These are phyloP conservation scores for Cecropterus lyciades DNA, from an alignment of 1,140 invertebrate genomes.

Conservation along the genomic window DNA sequence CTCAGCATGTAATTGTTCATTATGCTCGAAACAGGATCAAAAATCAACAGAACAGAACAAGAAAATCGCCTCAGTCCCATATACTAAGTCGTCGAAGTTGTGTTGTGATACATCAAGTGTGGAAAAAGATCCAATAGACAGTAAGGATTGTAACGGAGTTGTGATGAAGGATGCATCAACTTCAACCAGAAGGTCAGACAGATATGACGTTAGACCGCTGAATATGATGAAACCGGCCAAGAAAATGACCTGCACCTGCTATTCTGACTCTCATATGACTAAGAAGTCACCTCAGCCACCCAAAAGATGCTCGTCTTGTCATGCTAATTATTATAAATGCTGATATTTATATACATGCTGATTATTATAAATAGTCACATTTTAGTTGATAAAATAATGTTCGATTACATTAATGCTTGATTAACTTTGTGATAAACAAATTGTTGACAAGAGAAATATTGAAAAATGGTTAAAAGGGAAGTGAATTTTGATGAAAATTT, in stretches of 20 bases:
- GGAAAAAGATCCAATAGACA: not conserved
- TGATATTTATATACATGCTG: no score
- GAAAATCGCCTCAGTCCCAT: not conserved
- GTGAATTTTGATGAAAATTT: no score
- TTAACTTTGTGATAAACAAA: no score
- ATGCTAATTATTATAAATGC: no score
- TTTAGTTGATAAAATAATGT: no score
- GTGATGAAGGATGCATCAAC: constrained; percentile 41
- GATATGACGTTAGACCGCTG: constrained; percentile 50
- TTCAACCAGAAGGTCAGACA: constrained; percentile 42
- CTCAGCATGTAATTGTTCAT: no score
- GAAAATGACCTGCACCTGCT: constrained; percentile 36
- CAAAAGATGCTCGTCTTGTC: constrained; percentile 16
- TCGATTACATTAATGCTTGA: no score
- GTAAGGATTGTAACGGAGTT: not conserved
- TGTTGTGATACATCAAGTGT: not conserved
- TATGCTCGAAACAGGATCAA: not conserved
- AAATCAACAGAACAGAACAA: not conserved
- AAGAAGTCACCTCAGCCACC: not conserved
- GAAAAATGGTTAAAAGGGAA: no score
- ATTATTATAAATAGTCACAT: not conserved
- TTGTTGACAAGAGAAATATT: no score
- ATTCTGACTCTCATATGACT: constrained; percentile 42
- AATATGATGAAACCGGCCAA: constrained; percentile 29
- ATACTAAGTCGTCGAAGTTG: not conserved